phyloP scores from a whole-genome alignment of 2,797 vertebrate species.

The Lepilemur septentrionalis region DNA sequence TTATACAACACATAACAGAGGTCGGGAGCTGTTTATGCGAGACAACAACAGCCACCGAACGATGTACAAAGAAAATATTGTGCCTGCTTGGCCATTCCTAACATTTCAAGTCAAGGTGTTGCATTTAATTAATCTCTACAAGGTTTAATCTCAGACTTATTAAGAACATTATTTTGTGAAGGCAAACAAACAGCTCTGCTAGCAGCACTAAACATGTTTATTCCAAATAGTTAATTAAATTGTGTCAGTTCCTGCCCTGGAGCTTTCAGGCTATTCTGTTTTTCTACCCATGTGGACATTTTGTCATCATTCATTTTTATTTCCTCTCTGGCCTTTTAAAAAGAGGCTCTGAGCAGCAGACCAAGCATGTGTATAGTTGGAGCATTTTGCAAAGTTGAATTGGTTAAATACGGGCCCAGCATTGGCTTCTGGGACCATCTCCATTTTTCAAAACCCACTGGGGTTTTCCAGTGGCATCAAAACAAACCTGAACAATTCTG shows the following conservation, averaged over 20 bases:
- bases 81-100: slow-evolving; percentile 27
- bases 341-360: background rate
- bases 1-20: background rate
- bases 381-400: slow-evolving; percentile 59
- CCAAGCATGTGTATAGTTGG: background rate
- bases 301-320: slow-evolving; percentile 74
- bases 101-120: slow-evolving; percentile 67
- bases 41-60: background rate
- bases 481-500: background rate
- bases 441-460: background rate
- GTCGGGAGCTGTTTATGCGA: background rate
- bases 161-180: slow-evolving; percentile 65
- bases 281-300: slow-evolving; percentile 65
- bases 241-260: slow-evolving; percentile 68
- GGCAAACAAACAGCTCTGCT: slow-evolving; percentile 61
- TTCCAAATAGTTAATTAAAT: slow-evolving; percentile 69
- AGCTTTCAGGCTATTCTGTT: slow-evolving; percentile 65
- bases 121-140: slow-evolving; percentile 64
- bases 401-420: background rate
- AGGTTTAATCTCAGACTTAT: slow-evolving; percentile 68
- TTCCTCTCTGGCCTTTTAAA: slow-evolving; percentile 67
- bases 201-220: slow-evolving; percentile 30
- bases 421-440: background rate
- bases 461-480: slow-evolving; percentile 4
- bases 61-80: background rate